phyloP scores from a whole-genome alignment of 2,113 vertebrate species.

The Sialia sialis region DNA sequence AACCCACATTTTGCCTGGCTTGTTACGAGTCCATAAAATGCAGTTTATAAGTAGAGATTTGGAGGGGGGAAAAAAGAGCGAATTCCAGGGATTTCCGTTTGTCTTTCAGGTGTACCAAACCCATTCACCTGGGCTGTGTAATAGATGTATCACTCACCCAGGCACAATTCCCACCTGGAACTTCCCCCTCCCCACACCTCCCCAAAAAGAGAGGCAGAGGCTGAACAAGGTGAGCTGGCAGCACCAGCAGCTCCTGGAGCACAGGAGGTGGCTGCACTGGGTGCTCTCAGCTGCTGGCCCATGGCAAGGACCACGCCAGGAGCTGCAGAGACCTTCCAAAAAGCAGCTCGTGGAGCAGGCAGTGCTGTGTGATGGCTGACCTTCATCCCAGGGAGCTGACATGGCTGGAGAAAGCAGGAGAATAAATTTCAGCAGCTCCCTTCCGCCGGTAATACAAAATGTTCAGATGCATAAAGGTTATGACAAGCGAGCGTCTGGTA shows the following conservation, averaged over 20 bases:
- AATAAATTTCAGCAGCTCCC: not conserved
- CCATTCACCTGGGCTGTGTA: not conserved
- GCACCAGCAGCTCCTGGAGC: not conserved
- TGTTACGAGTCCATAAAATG: not conserved
- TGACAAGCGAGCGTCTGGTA: conserved; percentile 30
- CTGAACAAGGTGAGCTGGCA: not conserved
- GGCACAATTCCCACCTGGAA: not conserved
- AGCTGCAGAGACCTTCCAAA: not conserved
- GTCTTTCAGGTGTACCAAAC: not conserved
- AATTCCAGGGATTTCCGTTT: not conserved
- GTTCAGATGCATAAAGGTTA: conserved; percentile 44
- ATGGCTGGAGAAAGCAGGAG: not conserved
- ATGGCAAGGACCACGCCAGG: not conserved
- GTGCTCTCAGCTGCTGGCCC: not conserved
- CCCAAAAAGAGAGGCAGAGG: not conserved
- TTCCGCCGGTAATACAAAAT: not conserved
- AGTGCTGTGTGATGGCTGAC: not conserved
- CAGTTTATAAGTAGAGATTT: not conserved
- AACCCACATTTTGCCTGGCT: not conserved
- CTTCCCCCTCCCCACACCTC: not conserved
- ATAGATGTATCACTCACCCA: not conserved
- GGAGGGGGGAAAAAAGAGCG: not conserved
- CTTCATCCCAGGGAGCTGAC: not conserved
- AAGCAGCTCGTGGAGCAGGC: not conserved
- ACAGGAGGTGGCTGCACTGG: not conserved